phyloP scores from a whole-genome alignment of 2,888 invertebrate species.

The Ecdyonurus torrentis region DNA sequence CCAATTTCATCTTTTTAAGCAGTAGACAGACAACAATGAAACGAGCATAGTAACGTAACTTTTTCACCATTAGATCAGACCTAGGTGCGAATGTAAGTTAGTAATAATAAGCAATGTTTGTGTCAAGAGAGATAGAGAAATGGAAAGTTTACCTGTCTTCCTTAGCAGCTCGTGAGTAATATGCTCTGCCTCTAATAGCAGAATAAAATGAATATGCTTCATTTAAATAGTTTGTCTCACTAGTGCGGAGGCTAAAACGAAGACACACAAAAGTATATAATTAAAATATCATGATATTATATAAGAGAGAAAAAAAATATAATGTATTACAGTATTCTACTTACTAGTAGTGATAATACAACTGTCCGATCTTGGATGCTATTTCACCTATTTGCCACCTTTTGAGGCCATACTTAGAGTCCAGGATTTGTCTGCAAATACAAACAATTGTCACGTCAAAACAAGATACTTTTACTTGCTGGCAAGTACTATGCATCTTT shows the following conservation, averaged over 20 bases:
- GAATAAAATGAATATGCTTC: conserved; percentile 95
- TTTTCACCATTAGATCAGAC: conserved; percentile 93
- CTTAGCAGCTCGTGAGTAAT: conserved; percentile 84
- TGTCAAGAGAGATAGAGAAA: background rate
- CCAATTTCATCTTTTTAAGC: conserved; percentile 82
- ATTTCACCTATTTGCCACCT: conserved; percentile 98
- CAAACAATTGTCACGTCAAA: conserved; percentile 10
- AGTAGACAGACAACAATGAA: conserved; percentile 93
- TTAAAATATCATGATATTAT: background rate
- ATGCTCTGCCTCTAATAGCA: conserved; percentile 82
- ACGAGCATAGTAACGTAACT: conserved; percentile 80
- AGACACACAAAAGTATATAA: background rate
- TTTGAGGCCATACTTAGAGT: conserved; percentile 85
- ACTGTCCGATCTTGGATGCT: conserved; percentile 94
- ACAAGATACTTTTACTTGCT: no score
- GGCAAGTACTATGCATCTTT: no score
- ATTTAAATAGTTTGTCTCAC: conserved; percentile 89
- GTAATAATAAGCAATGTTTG: conserved; percentile 1
- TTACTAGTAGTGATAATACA: conserved; percentile 97
- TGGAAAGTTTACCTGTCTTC: conserved; percentile 57
- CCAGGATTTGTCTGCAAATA: conserved; percentile 49
- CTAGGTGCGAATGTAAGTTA: conserved; percentile 21
- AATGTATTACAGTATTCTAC: conserved; percentile 24
- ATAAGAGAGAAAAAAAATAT: background rate
- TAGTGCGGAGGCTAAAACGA: conserved; percentile 62